phyloP scores from a whole-genome alignment of 1,140 invertebrate genomes.

The Sweltsa coloradensis region DNA sequence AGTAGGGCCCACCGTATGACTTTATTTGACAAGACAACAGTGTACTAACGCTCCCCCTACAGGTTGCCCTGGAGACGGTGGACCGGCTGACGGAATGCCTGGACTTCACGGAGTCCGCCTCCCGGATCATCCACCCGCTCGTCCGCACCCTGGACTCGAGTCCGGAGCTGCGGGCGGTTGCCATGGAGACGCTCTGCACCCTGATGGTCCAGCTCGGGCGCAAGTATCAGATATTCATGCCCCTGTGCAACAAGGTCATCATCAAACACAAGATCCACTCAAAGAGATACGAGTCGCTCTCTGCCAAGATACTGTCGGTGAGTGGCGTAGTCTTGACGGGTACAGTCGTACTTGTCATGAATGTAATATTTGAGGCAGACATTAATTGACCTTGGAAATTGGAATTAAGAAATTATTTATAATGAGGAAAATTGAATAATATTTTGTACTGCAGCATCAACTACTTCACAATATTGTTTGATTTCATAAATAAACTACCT shows the following conservation, averaged over 20 bases:
- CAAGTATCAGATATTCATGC: slow-evolving; percentile 87
- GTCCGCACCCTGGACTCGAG: slow-evolving; percentile 70
- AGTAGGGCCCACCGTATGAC: too few relatives aligned
- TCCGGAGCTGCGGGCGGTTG: slow-evolving; percentile 60
- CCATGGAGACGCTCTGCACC: slow-evolving; percentile 86
- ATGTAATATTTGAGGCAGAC: too few relatives aligned
- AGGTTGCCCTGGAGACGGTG: slow-evolving; percentile 80
- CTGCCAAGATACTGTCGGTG: slow-evolving; percentile 50
- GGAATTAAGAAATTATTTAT: too few relatives aligned
- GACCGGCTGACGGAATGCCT: slow-evolving; percentile 81
- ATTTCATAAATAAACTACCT: too few relatives aligned
- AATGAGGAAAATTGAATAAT: too few relatives aligned
- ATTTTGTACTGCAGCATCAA: too few relatives aligned
- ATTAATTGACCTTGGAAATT: too few relatives aligned
- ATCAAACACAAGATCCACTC: slow-evolving; percentile 71
- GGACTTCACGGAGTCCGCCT: slow-evolving; percentile 85
- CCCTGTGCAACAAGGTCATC: slow-evolving; percentile 76
- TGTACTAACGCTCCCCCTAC: too few relatives aligned
- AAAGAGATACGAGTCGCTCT: slow-evolving; percentile 64
- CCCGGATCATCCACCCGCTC: slow-evolving; percentile 84
- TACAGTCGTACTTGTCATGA: too few relatives aligned
- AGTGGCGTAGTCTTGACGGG: too few relatives aligned
- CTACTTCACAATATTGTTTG: too few relatives aligned
- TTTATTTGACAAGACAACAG: too few relatives aligned
- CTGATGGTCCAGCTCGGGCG: slow-evolving; percentile 77